Evolutionary conservation across 2,888 invertebrate genomes (phyloP), one percentile per base, ranked within the genome.

Genomic region (Andrena fulva): DNA sequence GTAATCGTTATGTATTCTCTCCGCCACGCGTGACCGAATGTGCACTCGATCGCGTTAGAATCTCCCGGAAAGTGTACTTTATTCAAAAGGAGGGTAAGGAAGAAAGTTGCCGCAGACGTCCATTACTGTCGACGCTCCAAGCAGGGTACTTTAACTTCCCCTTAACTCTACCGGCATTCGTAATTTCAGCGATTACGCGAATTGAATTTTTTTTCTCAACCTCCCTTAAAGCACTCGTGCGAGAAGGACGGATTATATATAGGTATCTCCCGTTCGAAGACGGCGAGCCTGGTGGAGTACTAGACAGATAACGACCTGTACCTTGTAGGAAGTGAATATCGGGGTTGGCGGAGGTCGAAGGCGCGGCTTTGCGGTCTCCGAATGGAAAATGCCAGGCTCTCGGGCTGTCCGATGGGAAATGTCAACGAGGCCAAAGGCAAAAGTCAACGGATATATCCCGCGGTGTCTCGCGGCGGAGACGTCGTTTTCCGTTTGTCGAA

Each of bases 371-470:
- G 77, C 73, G 81, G 77, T 80, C 72, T 78, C 31, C 50, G 70
- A 56, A 77, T 73, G 77, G 73, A 71, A 84, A 88, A 88, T 89
- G 86, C 74, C 87, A 84, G 50, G 68, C 70, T 68, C 71, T 63
- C 42, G 42, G 63, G 56, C 63, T 71, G 85, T 82, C 89, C 87
- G 80, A 85, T 85, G 85, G 87, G 88, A 89, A 90, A 91, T 91
- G 90, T 90, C 89, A 90, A 82, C 85, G 88, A 75, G 69, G 74
- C 77, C 84, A 72, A 85, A 80, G 85, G 82, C 75, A 83, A 83
- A 87, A 87, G 85, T 85, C 83, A 85, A 67, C 82, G 75, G 79
- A 74, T 84, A 77, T 77, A 62, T 71, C 10, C 24, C 1, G 56
- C 60, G 68, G 62, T 79, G 75, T 80, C 64, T 68, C 69, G 64